phyloP scores from a whole-genome alignment of 2,888 invertebrate species.

The Hyposoter dolosus region DNA sequence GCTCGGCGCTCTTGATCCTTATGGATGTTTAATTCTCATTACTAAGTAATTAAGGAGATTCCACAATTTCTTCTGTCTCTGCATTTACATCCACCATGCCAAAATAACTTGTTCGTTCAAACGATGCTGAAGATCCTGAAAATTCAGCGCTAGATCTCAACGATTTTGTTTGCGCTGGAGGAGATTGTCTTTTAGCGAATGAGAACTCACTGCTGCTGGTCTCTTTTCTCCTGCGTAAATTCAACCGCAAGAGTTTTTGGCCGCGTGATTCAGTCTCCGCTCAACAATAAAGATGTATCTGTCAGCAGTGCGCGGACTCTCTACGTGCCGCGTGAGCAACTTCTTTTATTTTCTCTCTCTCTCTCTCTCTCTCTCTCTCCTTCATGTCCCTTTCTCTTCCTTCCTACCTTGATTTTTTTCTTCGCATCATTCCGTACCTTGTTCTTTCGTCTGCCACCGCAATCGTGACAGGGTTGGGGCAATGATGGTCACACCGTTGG shows the following conservation, averaged over 20 bases:
- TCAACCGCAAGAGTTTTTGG: slow-evolving; percentile 32
- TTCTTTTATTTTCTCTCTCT: slow-evolving; percentile 23
- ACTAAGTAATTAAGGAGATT: too few species aligned
- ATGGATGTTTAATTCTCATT: too few species aligned
- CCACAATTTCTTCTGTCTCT: too few species aligned
- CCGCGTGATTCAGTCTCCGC: slow-evolving; percentile 55
- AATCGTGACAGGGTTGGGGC: not conserved
- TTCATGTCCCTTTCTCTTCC: too few species aligned
- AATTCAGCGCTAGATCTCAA: not conserved
- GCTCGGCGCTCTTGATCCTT: too few species aligned
- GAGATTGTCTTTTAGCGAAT: not conserved
- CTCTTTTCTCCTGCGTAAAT: slow-evolving; percentile 31
- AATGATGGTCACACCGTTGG: not conserved
- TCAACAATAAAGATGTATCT: slow-evolving; percentile 74
- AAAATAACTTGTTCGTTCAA: too few species aligned
- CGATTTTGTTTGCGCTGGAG: not conserved
- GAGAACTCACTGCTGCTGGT: not conserved
- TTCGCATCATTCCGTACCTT: slow-evolving; percentile 10
- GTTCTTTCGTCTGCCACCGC: not conserved
- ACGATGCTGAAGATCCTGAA: not conserved
- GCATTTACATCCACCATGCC: too few species aligned
- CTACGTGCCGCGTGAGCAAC: slow-evolving; percentile 60
- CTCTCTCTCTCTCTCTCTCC: not conserved
- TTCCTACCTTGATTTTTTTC: slow-evolving; percentile 29
- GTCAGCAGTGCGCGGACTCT: slow-evolving; percentile 68